Conservation (phyloP, 2,797 vertebrate genomes). For the Centroberyx gerrardi region DNA sequence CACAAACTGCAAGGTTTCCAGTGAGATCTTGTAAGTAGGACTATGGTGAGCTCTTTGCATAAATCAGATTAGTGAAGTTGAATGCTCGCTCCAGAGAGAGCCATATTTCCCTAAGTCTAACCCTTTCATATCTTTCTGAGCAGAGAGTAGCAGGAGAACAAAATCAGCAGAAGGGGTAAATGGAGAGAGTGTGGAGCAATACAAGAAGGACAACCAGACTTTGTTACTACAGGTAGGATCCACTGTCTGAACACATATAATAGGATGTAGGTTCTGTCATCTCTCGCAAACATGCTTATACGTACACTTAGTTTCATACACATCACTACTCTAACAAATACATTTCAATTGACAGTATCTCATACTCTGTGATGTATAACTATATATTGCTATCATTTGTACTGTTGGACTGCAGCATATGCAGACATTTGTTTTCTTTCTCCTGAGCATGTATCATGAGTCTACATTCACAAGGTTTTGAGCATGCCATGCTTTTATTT, state of each 20-base stretch:
- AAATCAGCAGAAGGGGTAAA: slow-evolving; percentile 72
- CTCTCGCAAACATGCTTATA: not conserved
- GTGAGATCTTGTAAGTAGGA: not conserved
- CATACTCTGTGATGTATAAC: too few relatives aligned
- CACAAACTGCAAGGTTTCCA: not conserved
- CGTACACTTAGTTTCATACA: not conserved
- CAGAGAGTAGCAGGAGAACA: slow-evolving; percentile 75
- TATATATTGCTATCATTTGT: not conserved
- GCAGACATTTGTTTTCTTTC: too few relatives aligned
- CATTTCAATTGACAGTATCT: too few relatives aligned
- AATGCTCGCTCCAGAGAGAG: not conserved
- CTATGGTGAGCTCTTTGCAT: not conserved
- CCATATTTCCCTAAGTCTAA: not conserved
- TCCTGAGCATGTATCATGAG: too few relatives aligned
- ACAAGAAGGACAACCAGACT: slow-evolving; percentile 85
- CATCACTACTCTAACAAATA: too few relatives aligned
- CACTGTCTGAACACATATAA: not conserved
- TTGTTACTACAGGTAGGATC: slow-evolving; percentile 90
- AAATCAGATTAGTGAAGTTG: not conserved
- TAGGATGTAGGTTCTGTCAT: not conserved
- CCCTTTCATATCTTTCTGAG: not conserved
- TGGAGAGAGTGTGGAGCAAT: slow-evolving; percentile 80
- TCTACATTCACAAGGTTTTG: too few relatives aligned
- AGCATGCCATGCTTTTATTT: too few relatives aligned
- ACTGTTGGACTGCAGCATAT: too few relatives aligned